Evolutionary conservation across 2,797 vertebrate genomes (phyloP).

Genomic region (Thamnophis elegans): DNA sequence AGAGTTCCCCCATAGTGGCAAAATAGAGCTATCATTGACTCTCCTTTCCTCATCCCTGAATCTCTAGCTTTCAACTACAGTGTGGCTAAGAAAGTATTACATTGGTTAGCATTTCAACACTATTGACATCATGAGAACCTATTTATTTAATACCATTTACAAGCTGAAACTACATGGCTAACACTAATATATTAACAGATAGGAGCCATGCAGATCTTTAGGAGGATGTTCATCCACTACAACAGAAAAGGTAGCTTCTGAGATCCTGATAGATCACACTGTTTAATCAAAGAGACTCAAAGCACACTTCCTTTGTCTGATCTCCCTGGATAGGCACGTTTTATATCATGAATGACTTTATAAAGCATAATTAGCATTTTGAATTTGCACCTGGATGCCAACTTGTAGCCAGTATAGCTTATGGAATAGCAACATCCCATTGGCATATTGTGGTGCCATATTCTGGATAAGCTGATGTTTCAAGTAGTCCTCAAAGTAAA

Average conservation of each 20-base stretch:
- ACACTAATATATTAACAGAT: not conserved
- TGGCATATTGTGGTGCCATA: not conserved
- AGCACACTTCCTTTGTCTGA: not conserved
- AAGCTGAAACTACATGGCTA: not conserved
- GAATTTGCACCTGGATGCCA: not conserved
- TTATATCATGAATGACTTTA: not conserved
- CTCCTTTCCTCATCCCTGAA: not conserved
- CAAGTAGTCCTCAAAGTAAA: not conserved
- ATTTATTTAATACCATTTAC: not conserved
- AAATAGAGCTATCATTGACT: not conserved
- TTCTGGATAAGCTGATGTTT: not conserved
- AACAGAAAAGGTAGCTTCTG: not conserved
- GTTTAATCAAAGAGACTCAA: not conserved
- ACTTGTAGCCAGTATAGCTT: not conserved
- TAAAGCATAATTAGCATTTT: not conserved
- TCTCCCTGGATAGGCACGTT: not conserved
- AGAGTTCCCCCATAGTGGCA: not conserved
- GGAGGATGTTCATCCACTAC: not conserved
- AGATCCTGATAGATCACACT: not conserved
- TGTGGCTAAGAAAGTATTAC: not conserved
- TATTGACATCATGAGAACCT: not conserved
- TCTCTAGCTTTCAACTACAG: not conserved
- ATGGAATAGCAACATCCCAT: not conserved
- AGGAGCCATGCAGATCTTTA: not conserved
- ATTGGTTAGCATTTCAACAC: not conserved